Evolutionary conservation across 1,140 invertebrate species (phyloP).

Genomic region (Sycophila sp.): DNA sequence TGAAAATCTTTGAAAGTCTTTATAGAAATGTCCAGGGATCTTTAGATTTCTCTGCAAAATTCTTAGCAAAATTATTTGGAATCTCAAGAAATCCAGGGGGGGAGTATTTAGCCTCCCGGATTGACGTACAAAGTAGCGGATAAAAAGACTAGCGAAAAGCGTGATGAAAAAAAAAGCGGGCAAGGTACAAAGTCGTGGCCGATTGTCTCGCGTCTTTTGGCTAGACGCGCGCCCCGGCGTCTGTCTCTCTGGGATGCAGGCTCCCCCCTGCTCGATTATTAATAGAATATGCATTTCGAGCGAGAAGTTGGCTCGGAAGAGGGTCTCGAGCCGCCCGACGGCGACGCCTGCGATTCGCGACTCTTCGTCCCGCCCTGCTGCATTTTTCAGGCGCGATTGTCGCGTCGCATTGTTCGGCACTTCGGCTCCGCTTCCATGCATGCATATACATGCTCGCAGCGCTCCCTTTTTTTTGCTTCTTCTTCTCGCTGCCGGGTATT

Average conservation of each 20-base stretch:
- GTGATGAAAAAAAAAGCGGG: too few relatives aligned
- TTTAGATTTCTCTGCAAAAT: too few relatives aligned
- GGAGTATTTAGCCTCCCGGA: too few relatives aligned
- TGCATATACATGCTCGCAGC: too few relatives aligned
- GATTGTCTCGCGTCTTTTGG: not conserved
- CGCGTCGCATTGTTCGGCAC: not conserved
- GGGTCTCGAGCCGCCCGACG: not conserved
- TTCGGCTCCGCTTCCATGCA: too few relatives aligned
- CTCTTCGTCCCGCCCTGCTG: not conserved
- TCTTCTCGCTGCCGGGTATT: not conserved
- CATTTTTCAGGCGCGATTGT: constrained; percentile 14
- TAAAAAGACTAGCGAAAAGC: too few relatives aligned
- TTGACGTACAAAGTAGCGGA: too few relatives aligned
- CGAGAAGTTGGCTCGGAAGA: constrained; percentile 5
- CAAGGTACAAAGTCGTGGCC: too few relatives aligned
- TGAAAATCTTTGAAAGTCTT: too few relatives aligned
- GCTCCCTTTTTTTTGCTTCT: not conserved
- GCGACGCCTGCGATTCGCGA: constrained; percentile 1
- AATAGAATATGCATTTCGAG: constrained; percentile 37
- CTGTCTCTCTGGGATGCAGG: not conserved
- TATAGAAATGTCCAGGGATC: too few relatives aligned
- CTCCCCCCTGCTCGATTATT: constrained; percentile 22
- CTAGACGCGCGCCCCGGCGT: not conserved
- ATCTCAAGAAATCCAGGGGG: too few relatives aligned
- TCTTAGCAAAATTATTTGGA: too few relatives aligned